Base-by-base conservation (phyloP, 2,888 invertebrate species). In the Caenorhabditis sp. region DNA sequence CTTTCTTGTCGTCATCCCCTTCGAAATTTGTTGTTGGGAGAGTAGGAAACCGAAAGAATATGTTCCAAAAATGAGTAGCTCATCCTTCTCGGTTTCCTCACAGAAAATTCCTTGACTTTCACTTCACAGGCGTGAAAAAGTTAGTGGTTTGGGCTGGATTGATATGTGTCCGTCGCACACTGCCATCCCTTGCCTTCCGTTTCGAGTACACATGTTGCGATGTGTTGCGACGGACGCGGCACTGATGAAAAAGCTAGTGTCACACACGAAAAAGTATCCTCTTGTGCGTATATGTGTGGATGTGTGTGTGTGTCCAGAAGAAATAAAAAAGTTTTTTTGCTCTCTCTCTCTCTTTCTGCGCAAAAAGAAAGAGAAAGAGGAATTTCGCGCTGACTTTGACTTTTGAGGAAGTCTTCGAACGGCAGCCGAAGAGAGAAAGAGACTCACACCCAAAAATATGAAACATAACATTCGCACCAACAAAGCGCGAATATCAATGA, bases 231-330 rank as follows among this genome's bases (percentile, higher is more conserved):
- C 58, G 69, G 79, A 67, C 58, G 69, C 55, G 69, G 69, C 69
- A 78, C 64, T 78, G 71, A 79, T 79, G 79, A 79, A 79, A 79
- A 61, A 60, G 76, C 79, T 79, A 79, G 79, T 79, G 79, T 79
- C 79, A 79, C 79, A 79, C 65, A n/a, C n/a, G n/a, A n/a, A n/a
- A n/a, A 56, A 71, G 56, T 65, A 65, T 53, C 65, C 58, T 53
- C 62, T 6, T 69, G 47, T 37, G 61, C 50, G 70, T 64, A 53
- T 64, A 37, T 74, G 67, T 61, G 58, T 44, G 53, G 53, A 51
- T 62, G 55, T 65, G 60, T 67, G 76, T 62, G 55, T 65, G 60
- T 67, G 76, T 76, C 76, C 76, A 67, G 67, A 76, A 76, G 76
- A 67, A 70, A 71, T 61, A 77, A 77, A 69, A 77, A 77, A 47